Evolutionary conservation across 2,113 vertebrate species (phyloP), one percentile per base, ranked within the genome.

Genomic region (Pseudorasbora parva): DNA sequence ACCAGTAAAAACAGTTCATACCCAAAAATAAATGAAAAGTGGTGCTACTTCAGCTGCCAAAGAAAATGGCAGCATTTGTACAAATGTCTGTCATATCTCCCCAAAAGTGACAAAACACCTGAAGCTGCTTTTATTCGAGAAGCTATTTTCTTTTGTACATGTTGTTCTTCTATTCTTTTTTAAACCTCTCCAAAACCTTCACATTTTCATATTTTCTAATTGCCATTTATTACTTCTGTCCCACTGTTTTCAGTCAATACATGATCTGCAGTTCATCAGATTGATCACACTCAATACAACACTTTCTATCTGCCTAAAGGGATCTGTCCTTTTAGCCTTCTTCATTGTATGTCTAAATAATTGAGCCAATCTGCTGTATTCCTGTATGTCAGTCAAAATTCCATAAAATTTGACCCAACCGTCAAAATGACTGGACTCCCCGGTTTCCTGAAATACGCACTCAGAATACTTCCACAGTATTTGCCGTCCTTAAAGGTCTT

Each of bases 1-100:
- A 87, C 85, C 88, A 83, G 89, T 90, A 92, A 51, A 92, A 92
- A 93, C 90, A 86, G 91, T 85, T 87, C 82, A 88, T 89, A 91
- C 82, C 11, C 60, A 0, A 51, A 30, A 62, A 79, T 8, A 79
- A 79, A 64, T 90, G 90, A 93, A 87, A 77, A 89, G 83, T 86
- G 89, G 89, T 92, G 93, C 93, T 93, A 93, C 92, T 91, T 85
- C 21, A 33, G 17, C 74, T 80, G 81, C 41, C 71, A 69, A 76
- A 83, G 76, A 37, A 74, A 66, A 69, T 17, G 57, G 37, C 49
- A 76, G 33, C 37, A 57, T 72, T 77, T 69, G 45, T 84, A 78
- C 57, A 78, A 79, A 82, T 82, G 68, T 73, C 54, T 72, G 9
- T 47, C 12, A 33, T 57, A 27, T 60, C 33, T 81, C 45, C 21